Evolutionary conservation across 2,113 vertebrate species (phyloP).

Genomic region (Macaca nemestrina): DNA sequence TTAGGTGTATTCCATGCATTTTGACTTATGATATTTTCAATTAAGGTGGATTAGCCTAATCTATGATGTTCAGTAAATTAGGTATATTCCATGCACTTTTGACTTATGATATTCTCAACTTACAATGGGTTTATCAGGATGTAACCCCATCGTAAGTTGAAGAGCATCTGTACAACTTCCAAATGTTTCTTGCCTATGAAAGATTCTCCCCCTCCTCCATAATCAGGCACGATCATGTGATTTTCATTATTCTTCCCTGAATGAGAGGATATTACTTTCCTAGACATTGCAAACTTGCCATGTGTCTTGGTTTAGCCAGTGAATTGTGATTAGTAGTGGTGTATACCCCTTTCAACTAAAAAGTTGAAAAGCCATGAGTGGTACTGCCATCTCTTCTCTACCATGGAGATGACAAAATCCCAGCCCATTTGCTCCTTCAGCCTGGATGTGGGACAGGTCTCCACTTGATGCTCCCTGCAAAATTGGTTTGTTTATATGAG

Average conservation of each 20-base stretch:
- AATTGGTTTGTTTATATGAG: not conserved
- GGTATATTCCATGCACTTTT: not conserved
- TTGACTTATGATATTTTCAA: not conserved
- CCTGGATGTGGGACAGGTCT: not conserved
- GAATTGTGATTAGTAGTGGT: not conserved
- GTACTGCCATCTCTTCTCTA: not conserved
- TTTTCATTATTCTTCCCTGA: not conserved
- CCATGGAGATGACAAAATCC: not conserved
- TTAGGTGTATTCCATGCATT: not conserved
- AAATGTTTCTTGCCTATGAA: not conserved
- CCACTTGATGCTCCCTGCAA: not conserved
- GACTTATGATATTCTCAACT: not conserved
- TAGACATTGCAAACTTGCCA: not conserved
- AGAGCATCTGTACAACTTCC: not conserved
- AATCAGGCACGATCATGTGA: not conserved
- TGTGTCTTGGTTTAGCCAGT: not conserved
- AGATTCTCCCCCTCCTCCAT: not conserved
- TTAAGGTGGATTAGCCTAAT: not conserved
- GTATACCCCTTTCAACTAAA: not conserved
- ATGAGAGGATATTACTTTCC: not conserved
- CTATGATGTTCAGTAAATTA: not conserved
- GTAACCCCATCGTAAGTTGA: not conserved
- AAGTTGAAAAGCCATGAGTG: not conserved
- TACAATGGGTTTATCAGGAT: not conserved
- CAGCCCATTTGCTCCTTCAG: not conserved